phyloP scores from a whole-genome alignment of 37 sponge, comb jelly and placozoan species.

The Cladorhizidae sp. region DNA sequence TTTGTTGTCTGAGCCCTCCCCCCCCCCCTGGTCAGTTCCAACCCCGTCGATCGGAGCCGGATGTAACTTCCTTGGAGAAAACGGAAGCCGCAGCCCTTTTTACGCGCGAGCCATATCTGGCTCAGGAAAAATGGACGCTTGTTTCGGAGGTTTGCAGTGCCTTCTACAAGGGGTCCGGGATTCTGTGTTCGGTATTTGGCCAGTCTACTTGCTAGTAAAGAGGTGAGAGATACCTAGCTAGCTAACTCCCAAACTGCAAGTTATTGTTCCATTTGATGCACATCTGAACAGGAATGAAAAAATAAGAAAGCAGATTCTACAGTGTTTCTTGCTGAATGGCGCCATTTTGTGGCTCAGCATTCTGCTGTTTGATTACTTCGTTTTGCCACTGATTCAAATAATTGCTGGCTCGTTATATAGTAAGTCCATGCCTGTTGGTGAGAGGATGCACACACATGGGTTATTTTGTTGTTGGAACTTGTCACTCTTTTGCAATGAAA shows the following conservation, averaged over 20 bases:
- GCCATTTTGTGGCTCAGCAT: constrained; percentile 60
- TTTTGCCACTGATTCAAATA: constrained; percentile 46
- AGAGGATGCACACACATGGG: too few species aligned
- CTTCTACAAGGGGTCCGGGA: constrained; percentile 28
- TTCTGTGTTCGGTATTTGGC: constrained; percentile 37
- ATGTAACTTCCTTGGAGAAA: too few species aligned
- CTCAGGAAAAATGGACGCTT: not conserved
- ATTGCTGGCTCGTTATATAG: constrained; percentile 20
- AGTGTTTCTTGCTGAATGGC: constrained; percentile 77
- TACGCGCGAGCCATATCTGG: too few species aligned
- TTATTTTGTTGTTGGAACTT: too few species aligned
- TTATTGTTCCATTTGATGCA: constrained; percentile 6
- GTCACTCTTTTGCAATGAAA: too few species aligned
- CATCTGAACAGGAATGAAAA: constrained; percentile 53
- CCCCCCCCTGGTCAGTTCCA: too few species aligned
- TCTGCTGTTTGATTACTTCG: constrained; percentile 54
- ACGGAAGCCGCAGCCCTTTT: too few species aligned
- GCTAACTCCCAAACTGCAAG: not conserved
- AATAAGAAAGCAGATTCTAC: constrained; percentile 55
- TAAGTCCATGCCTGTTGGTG: constrained; percentile 7
- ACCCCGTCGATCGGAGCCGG: too few species aligned
- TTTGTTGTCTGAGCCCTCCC: too few species aligned
- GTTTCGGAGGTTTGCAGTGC: not conserved
- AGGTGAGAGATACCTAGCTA: not conserved
- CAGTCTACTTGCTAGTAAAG: constrained; percentile 21